phyloP scores from a whole-genome alignment of 2,888 invertebrate species.

The Tineola bisselliella region DNA sequence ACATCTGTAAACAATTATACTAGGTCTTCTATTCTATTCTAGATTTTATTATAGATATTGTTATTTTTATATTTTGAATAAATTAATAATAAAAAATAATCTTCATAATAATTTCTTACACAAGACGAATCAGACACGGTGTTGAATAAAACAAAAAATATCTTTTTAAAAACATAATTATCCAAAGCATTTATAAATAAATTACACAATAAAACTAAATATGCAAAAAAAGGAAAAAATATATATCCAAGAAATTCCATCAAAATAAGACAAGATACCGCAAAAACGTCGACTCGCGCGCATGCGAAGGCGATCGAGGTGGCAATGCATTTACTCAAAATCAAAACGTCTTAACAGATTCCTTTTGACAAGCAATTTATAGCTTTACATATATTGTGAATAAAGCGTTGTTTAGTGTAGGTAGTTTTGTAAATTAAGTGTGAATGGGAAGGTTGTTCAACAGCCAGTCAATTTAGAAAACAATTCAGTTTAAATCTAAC shows the following conservation, averaged over 20 bases:
- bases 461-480: slow-evolving; percentile 54
- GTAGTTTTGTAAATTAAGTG: slow-evolving; percentile 27
- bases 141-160: not conserved
- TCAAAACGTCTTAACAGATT: slow-evolving; percentile 25
- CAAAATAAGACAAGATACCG: slow-evolving; percentile 38
- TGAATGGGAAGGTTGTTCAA: slow-evolving; percentile 54
- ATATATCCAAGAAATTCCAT: slow-evolving; percentile 24
- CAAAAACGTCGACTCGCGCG: slow-evolving; percentile 56
- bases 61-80: too few species aligned
- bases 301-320: slow-evolving; percentile 61
- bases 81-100: too few species aligned
- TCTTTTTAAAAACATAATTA: not conserved
- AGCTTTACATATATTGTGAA: not conserved
- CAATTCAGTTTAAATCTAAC: slow-evolving; percentile 19
- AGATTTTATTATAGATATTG: too few species aligned
- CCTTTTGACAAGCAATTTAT: slow-evolving; percentile 13
- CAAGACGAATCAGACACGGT: not conserved
- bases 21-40: too few species aligned
- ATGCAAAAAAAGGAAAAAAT: slow-evolving; percentile 18
- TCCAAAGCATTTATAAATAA: not conserved
- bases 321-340: slow-evolving; percentile 28
- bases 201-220: slow-evolving; percentile 5
- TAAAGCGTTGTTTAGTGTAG: slow-evolving; percentile 21
- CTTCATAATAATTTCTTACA: not conserved
- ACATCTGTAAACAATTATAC: too few species aligned